phyloP scores from a whole-genome alignment of 2,113 vertebrate genomes.

The Physeter macrocephalus region DNA sequence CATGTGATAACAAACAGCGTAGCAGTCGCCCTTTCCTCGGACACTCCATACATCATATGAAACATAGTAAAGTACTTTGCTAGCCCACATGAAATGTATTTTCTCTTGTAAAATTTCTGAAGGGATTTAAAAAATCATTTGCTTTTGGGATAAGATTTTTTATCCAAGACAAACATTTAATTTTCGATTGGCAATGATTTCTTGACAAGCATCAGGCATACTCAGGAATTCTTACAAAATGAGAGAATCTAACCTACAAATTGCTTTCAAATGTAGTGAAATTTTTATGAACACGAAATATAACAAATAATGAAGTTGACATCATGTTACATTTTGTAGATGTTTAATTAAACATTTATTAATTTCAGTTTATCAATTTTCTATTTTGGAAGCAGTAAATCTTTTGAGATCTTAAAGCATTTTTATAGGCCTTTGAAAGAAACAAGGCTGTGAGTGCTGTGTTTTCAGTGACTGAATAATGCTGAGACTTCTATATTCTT shows the following conservation, averaged over 20 bases:
- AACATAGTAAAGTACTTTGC: background rate
- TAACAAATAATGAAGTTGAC: conserved; percentile 45
- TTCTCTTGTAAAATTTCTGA: conserved; percentile 30
- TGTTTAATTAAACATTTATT: conserved; percentile 61
- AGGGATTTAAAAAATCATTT: conserved; percentile 37
- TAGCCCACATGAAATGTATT: background rate
- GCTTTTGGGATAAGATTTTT: conserved; percentile 19
- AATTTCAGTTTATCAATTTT: conserved; percentile 55
- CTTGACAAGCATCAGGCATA: conserved; percentile 23
- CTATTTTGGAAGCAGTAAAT: conserved; percentile 51
- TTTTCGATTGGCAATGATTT: conserved; percentile 59
- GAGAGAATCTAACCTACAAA: conserved; percentile 50
- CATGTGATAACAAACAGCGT: background rate
- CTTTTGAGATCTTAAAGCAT: conserved; percentile 38
- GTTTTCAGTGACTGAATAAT: background rate
- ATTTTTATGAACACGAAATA: conserved; percentile 39
- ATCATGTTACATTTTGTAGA: conserved; percentile 47
- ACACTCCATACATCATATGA: background rate
- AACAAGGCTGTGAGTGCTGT: background rate
- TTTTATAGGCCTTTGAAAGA: conserved; percentile 34
- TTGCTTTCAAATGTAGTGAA: conserved; percentile 61
- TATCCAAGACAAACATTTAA: conserved; percentile 30
- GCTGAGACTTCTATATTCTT: background rate
- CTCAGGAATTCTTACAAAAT: conserved; percentile 59
- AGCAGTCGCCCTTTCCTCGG: background rate